Evolutionary conservation across 2,113 vertebrate species (phyloP).

Genomic region (Channa argus): DNA sequence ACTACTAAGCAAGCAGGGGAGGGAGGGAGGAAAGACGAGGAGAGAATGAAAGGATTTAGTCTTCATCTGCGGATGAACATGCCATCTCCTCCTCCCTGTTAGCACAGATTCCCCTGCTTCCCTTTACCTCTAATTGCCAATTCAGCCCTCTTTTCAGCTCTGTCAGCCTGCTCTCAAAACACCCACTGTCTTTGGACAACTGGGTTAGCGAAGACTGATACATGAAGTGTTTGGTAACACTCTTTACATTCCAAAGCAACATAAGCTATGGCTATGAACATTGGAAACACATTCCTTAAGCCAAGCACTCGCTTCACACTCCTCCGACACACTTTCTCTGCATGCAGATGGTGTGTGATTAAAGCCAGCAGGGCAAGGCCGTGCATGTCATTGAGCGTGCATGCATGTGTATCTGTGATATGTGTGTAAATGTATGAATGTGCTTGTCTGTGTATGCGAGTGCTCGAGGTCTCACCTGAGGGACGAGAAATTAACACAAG

Average conservation of each 20-base stretch:
- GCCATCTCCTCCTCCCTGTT: slow-evolving; percentile 73
- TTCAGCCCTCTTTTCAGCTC: slow-evolving; percentile 67
- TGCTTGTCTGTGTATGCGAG: slow-evolving; percentile 23
- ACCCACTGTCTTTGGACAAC: slow-evolving; percentile 68
- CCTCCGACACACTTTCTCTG: slow-evolving; percentile 71
- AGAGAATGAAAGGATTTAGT: slow-evolving; percentile 75
- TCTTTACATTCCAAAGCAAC: slow-evolving; percentile 76
- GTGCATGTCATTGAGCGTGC: slow-evolving; percentile 34
- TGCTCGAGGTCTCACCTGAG: slow-evolving; percentile 77
- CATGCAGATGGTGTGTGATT: slow-evolving; percentile 77
- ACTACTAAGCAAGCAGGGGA: slow-evolving; percentile 58
- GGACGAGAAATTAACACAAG: slow-evolving; percentile 87
- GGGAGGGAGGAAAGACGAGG: slow-evolving; percentile 59
- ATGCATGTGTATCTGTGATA: slow-evolving; percentile 32
- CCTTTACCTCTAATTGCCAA: slow-evolving; percentile 64
- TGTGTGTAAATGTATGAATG: slow-evolving; percentile 35
- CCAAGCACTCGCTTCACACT: slow-evolving; percentile 74
- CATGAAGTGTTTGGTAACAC: slow-evolving; percentile 66
- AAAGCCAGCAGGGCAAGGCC: slow-evolving; percentile 70
- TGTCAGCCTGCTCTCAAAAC: slow-evolving; percentile 60
- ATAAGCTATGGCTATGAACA: slow-evolving; percentile 78
- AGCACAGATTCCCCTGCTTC: slow-evolving; percentile 66
- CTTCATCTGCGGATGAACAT: slow-evolving; percentile 73
- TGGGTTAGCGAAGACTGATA: slow-evolving; percentile 63
- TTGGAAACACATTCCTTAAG: slow-evolving; percentile 70